Evolutionary conservation across 1,140 invertebrate genomes (phyloP), one percentile per base, ranked within the genome.

Genomic region (Diorhabda sublineata): DNA sequence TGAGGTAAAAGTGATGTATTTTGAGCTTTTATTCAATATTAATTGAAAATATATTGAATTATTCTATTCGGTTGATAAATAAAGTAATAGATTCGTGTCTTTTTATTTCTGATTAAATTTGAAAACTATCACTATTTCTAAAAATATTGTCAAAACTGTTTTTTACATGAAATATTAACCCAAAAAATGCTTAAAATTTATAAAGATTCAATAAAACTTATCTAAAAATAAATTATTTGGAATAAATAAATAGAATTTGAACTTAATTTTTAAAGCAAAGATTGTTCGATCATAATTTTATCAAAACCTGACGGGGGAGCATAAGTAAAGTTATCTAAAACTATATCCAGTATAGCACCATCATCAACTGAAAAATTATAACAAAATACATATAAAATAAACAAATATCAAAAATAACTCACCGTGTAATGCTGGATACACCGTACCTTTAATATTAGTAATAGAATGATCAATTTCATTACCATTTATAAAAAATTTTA

Each of bases 261-360:
- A 60, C 65, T 60, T 7, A 52, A 8, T 52, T 52, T 82, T 90
- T 94, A 99, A 69, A 99, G 89, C 42, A 99, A 84, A 3, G 96
- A 97, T 81, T 99, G 95, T 82, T 99, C 97, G 64, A 98, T 85
- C 91, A 99, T 94, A 70, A 99, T 98, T 83, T 92, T 92, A 71
- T 98, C 95, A 81, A 93, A 99, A 45, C 97, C 97, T 58, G 87
- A 83, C 0, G 97, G 97, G 58, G 93, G 91, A 3, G 89, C 84
- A 80, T 94, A 89, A 68, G 87, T 84, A 82, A 98, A 99, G 76
- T 91, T 92, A 70, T 94, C 91, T 81, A 98, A 88, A 75, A 96
- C 92, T 73, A 97, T 89, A 83, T 99, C 97, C 81, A 99, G 82
- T 71, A 98, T 98, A 45, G 97, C 96, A 77, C 96, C 96, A 82